A percentile compares a stretch with the other conserved stretches of the same genome.
Evolutionary conservation across 2,797 vertebrate genomes (phyloP).

Genomic region (Gobionotothen gibberifrons): DNA sequence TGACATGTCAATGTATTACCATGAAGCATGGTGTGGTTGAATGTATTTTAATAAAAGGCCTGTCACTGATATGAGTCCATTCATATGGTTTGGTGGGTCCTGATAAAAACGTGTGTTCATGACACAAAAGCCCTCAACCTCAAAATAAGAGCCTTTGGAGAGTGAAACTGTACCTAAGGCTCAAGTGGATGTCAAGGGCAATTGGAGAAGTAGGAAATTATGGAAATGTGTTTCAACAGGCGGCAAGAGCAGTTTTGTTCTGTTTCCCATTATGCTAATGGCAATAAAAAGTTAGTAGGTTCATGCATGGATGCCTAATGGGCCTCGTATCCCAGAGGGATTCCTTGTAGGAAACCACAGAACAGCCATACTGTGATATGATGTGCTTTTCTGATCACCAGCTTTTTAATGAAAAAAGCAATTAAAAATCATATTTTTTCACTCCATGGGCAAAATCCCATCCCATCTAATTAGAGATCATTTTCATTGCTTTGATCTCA

Average conservation of each 20-base stretch:
- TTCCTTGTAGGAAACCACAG: conserved; percentile 44
- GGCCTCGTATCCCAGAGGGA: conserved; percentile 43
- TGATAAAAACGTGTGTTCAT: conserved; percentile 34
- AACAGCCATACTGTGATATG: conserved; percentile 55
- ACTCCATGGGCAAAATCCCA: conserved; percentile 50
- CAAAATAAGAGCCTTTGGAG: conserved; percentile 5
- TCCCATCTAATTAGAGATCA: conserved; percentile 58
- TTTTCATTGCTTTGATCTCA: conserved; percentile 46
- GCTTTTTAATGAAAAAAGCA: conserved; percentile 71
- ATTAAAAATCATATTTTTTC: conserved; percentile 75
- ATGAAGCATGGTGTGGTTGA: conserved; percentile 31
- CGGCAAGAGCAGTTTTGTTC: conserved; percentile 48
- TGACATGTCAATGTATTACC: conserved; percentile 34
- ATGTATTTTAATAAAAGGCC: conserved; percentile 38
- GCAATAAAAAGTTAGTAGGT: conserved; percentile 52
- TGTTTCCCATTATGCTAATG: conserved; percentile 66
- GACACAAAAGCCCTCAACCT: conserved; percentile 20
- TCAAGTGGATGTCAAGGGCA: conserved; percentile 56
- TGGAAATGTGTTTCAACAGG: conserved; percentile 52
- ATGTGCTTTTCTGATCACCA: conserved; percentile 65
- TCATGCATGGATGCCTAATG: conserved; percentile 72
- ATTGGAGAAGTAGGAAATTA: conserved; percentile 56
- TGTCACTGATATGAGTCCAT: conserved; percentile 31
- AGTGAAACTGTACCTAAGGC: conserved; percentile 27
- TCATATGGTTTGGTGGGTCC: conserved; percentile 10